phyloP scores from a whole-genome alignment of 2,113 vertebrate genomes.

The Rhea americana region DNA sequence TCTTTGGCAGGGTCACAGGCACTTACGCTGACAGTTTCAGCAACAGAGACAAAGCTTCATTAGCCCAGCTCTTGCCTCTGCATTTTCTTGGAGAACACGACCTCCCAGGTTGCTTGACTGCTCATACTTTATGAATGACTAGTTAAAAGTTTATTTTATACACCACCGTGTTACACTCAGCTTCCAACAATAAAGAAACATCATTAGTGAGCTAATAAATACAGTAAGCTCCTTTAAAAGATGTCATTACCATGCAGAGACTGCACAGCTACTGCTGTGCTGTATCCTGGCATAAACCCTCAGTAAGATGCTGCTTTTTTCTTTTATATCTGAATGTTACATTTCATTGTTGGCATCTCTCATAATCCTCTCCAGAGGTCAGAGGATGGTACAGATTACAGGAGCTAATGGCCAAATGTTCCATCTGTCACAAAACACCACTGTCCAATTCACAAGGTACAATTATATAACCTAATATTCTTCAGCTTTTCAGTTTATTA shows the following conservation, averaged over 20 bases:
- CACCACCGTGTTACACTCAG: background rate
- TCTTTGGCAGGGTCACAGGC: background rate
- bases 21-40: background rate
- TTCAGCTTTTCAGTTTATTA: background rate
- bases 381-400: background rate
- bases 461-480: background rate
- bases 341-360: conserved; percentile 26
- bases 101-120: background rate
- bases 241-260: conserved; percentile 7
- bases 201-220: background rate
- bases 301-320: background rate
- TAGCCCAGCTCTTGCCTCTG: background rate
- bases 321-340: background rate
- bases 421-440: conserved; percentile 16
- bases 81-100: background rate
- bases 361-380: conserved; percentile 29
- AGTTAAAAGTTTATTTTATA: conserved; percentile 25
- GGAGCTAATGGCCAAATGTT: conserved; percentile 11
- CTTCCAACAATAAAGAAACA: background rate
- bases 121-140: conserved; percentile 19
- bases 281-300: background rate
- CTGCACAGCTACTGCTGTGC: background rate
- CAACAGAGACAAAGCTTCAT: background rate
- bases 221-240: background rate
- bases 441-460: background rate